Base-by-base conservation (phyloP, 2,888 invertebrate genomes). In the Scaeva pyrastri region DNA sequence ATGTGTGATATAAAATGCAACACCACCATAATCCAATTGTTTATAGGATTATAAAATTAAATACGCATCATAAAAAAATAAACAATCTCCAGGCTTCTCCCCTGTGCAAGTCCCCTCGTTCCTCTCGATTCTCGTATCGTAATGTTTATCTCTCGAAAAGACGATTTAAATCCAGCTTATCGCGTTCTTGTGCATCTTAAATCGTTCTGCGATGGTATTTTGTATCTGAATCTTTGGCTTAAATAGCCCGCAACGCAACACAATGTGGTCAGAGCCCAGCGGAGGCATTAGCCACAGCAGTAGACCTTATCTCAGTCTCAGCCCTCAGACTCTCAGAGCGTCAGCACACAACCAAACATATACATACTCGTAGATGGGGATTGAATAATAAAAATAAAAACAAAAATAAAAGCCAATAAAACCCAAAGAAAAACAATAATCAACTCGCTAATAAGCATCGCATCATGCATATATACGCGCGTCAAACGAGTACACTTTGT, bases 11-110 rank as follows among this genome's bases (percentile, higher is more conserved):
- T 82, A 78, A 82, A 86, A 86, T 74, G 62, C 86, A 74, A 39
- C 82, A 82, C 71, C 71, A 71, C 82, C 77, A 86, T 74, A 82
- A 82, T 75, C 86, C 86, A 86, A 74, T 78, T 86, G 78, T 86
- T 86, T 86, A 86, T 86, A 64, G 86, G 77, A 82, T 78, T 82
- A 77, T 86, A 86, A 86, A 86, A 86, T 70, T 82, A 86, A 82
- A 86, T 82, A 82, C 86, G 82, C 74, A 71, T 74, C 86, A 86
- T 86, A 82, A 86, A 82, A 85, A 81, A 58, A 72, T 73, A 62
- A 39, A 23, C 21, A 43, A 11, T 23, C 60, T 66, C 56, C 26
- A 21, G 36, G 55, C 8, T 31, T 36, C 23, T 36, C 45, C 21
- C 50, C 55, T 19, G 31, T 31, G 19, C 19, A 23, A 55, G 75